Conservation (phyloP, 2,113 vertebrate species). For the Heterotis niloticus region DNA sequence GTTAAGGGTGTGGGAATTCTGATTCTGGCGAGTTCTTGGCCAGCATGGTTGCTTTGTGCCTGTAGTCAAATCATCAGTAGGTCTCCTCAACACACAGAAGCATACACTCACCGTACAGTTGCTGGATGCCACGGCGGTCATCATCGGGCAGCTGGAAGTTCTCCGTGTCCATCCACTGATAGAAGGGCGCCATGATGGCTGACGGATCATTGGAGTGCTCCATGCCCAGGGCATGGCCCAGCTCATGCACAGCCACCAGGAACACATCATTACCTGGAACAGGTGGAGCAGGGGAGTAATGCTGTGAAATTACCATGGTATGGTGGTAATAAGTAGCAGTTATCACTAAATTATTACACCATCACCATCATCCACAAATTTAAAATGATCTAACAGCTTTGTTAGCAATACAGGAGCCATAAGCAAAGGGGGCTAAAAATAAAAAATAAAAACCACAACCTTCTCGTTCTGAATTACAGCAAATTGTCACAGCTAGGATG, state of each 20-base stretch:
- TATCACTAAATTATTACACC: not conserved
- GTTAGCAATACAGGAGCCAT: too few species aligned
- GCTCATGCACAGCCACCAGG: constrained; percentile 82
- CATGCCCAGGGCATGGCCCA: constrained; percentile 83
- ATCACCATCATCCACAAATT: too few species aligned
- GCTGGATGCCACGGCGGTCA: constrained; percentile 78
- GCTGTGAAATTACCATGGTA: not conserved
- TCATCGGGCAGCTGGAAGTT: constrained; percentile 80
- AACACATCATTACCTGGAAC: constrained; percentile 80
- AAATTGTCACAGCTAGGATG: too few species aligned
- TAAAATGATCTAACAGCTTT: too few species aligned
- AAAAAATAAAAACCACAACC: too few species aligned
- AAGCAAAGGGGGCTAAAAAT: too few species aligned
- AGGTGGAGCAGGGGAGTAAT: not conserved
- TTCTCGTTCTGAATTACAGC: too few species aligned
- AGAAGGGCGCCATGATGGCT: constrained; percentile 89
- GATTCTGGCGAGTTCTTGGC: too few species aligned
- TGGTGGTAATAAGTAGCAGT: not conserved
- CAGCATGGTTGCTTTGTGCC: too few species aligned
- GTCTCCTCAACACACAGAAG: not conserved
- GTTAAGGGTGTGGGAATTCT: not conserved
- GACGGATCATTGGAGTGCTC: constrained; percentile 86
- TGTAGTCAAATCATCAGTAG: not conserved
- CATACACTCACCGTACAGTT: constrained; percentile 70
- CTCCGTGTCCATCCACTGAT: constrained; percentile 91